Base-by-base conservation (phyloP, 2,797 vertebrate genomes). In the Parambassis ranga region DNA sequence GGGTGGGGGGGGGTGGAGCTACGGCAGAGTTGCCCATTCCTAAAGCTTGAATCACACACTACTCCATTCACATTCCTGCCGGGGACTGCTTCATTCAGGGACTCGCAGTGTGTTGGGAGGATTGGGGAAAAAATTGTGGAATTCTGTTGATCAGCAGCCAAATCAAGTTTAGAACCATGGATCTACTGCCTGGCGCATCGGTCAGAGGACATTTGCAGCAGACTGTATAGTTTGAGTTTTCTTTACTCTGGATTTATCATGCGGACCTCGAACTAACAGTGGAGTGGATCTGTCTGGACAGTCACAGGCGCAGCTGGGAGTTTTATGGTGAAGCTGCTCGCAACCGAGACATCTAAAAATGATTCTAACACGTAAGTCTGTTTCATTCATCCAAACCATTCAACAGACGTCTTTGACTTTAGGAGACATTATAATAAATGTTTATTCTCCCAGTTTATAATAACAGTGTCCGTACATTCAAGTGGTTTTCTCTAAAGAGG, bases 281-380 rank as follows among this genome's bases (percentile, higher is more conserved):
- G 83, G 73, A 84, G 59, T 33, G 46, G 79, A 72, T 23, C 61
- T 62, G 67, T 79, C 57, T 10, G 75, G 68, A 79, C 57, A 38
- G 72, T 32, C 19, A 23, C 13, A 39, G 42, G 69, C 57, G 68
- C 68, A 75, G 42, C 57, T 53, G 18, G 75, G 71, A 57, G 43
- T 61, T 81, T 58, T 63, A 68, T 62, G 59, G 61, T 61, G 57
- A 77, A 57, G 61, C 59, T 62, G 68, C 38, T 51, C 58, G 28
- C 28, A 23, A 47, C 44, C 19, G 42, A 56, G 18, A 56, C 72
- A n/a, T 28, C 36, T 67, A 5, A 58, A 53, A 18, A 92, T 92
- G 91, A 92, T 92, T 53, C 70, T 92, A 71, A 92, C 87, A 41
- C 90, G 91, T 92, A 85, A 92, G 90, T 90, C 9, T 0, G 3